A percentile compares a stretch with the other conserved stretches of the same genome.
phyloP scores from a whole-genome alignment of 92 coral and sea anemone genomes.

The Parazoanthus swiftii region DNA sequence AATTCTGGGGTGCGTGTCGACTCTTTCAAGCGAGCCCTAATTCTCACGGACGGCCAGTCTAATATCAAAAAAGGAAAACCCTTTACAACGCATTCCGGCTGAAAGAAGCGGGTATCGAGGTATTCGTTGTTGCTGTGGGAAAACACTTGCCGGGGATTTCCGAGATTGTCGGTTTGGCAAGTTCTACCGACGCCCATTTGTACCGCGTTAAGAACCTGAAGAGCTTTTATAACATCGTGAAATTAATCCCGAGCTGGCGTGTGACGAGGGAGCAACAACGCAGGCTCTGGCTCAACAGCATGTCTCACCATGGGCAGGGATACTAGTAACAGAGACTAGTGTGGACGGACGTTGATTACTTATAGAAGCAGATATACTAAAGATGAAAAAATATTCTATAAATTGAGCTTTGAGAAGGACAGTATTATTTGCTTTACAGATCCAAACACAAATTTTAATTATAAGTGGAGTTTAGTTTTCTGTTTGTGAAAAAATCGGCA shows the following conservation, averaged over 20 bases:
- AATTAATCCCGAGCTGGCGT: constrained; percentile 56
- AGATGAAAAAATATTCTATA: too few species aligned
- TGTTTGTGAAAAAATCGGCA: too few species aligned
- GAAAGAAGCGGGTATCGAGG: constrained; percentile 62
- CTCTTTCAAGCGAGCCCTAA: constrained; percentile 61
- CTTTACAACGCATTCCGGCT: constrained; percentile 68
- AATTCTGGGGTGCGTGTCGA: constrained; percentile 52
- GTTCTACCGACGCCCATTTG: constrained; percentile 58
- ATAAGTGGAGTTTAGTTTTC: too few species aligned
- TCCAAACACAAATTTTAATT: too few species aligned
- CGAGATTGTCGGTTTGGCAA: constrained; percentile 72
- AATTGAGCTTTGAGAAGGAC: too few species aligned
- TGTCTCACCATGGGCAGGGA: neutral
- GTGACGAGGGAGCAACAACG: neutral
- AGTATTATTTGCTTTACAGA: too few species aligned
- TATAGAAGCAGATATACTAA: too few species aligned
- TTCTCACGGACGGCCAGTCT: constrained; percentile 85
- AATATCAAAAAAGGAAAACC: constrained; percentile 58
- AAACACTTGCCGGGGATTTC: constrained; percentile 60
- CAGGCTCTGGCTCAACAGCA: constrained; percentile 9
- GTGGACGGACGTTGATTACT: too few species aligned
- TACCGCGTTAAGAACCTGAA: constrained; percentile 62
- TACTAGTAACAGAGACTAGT: too few species aligned
- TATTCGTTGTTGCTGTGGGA: constrained; percentile 81
- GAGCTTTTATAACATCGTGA: constrained; percentile 61